Conservation (phyloP, 23 tunicate species). For the Halocynthia roretzi region DNA sequence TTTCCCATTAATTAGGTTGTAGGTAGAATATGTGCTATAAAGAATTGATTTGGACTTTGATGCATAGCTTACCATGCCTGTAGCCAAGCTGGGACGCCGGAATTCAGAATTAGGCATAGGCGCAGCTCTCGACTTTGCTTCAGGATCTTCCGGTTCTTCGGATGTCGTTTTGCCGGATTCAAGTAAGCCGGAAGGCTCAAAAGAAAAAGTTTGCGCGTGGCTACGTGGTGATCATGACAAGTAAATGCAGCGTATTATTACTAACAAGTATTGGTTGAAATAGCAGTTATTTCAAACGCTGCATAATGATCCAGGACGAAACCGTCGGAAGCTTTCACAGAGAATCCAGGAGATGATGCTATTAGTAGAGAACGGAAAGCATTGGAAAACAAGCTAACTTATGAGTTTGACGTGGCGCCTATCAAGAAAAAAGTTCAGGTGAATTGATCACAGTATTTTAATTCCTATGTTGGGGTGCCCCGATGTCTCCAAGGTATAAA, state of each 20-base stretch:
- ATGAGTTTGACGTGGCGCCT: constrained; percentile 16
- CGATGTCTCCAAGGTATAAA: no score
- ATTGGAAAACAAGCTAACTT: constrained; percentile 5
- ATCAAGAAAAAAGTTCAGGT: constrained; percentile 17
- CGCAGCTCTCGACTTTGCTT: not conserved
- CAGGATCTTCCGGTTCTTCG: not conserved
- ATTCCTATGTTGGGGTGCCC: no score
- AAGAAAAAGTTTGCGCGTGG: constrained; percentile 10
- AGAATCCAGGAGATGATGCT: not conserved
- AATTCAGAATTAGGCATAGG: not conserved
- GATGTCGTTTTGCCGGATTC: constrained; percentile 4
- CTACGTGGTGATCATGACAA: constrained; percentile 2
- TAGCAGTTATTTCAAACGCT: no score
- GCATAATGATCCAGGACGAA: no score
- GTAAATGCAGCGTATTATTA: not conserved
- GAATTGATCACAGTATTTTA: not conserved
- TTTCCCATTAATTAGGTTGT: no score
- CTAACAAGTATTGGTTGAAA: not conserved
- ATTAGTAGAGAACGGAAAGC: not conserved
- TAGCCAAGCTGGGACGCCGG: not conserved
- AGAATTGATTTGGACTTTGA: no score
- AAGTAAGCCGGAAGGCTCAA: not conserved
- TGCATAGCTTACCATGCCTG: not conserved
- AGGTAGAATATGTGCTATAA: no score
- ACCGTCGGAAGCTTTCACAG: no score